Base-by-base conservation (phyloP, 2,888 invertebrate species). In the Choristoneura rosaceana region DNA sequence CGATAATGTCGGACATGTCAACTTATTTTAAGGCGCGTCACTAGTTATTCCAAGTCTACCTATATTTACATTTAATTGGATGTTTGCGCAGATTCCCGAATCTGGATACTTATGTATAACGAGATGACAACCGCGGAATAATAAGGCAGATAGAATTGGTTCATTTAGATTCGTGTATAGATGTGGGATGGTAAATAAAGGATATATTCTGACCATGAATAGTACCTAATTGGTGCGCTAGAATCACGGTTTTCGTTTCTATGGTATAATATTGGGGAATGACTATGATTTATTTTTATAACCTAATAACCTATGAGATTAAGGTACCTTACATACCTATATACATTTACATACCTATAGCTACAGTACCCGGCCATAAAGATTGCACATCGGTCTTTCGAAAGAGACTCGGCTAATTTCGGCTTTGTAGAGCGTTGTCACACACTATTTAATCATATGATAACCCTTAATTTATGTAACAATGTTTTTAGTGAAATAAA, bases 1-100 rank as follows among this genome's bases (percentile, higher is more conserved):
- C 9, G 9, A 43, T 43, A 43, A 43, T 10, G 43, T 43, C 43
- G 9, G 43, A 43, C 38, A 43, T 47, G n/a, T n/a, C 14, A n/a
- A 47, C 14, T 47, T 1, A 7, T 5, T 14, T n/a, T 25, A 25
- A n/a, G 47, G 47, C 14, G 47, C 63, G 9, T 63, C 63, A 34
- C 63, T 63, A 63, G 63, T 17, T 45, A 33, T 43, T 14, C 4
- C 17, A 45, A 45, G 25, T 25, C 47, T 33, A 45, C 45, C 43
- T 55, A 47, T 43, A 38, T 61, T 63, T 65, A 65, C 12, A 41
- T 65, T 52, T 65, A 65, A 65, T 65, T 65, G 65, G 65, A 52
- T 55, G 65, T 65, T 65, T 65, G 65, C 65, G 52, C 38, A 65
- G 17, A 17, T 65, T 65, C 52, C 17, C 17, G 65, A 52, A 65